Evolutionary conservation across 2,113 vertebrate genomes (phyloP), one percentile per base, ranked within the genome.

Genomic region (Hyperoodon ampullatus): DNA sequence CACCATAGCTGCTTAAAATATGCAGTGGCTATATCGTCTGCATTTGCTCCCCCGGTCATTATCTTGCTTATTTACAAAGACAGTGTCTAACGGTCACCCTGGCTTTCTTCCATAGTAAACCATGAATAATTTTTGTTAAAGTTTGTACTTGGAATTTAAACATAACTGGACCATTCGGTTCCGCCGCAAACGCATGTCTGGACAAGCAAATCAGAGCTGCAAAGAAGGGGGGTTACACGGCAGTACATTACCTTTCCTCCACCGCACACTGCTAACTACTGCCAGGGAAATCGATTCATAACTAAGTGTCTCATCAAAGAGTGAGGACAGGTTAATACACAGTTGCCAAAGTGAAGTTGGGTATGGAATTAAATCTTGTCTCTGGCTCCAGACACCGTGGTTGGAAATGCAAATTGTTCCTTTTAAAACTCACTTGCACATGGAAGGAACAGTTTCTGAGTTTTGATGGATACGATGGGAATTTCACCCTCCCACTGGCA

Each of bases 291-390:
- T 85, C 0, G 16, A 75, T 42, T 53, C 33, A 21, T 63, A 90
- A 85, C 18, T 26, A 71, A 95, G 88, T 35, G n/a, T 77, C 88
- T 95, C 7, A 8, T 82, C 15, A 19, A 60, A 83, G 47, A 66
- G 33, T 23, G 19, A 63, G 58, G 74, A 66, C 78, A 93, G 77
- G 85, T 68, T 93, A 87, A 97, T 83, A 89, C 3, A 55, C 24
- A 93, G 81, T 90, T 97, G 82, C 81, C 84, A 71, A 88, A 61
- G 21, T 95, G 88, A 92, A 61, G n/a, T 96, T 87, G 94, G 94
- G 68, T 75, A 30, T 61, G 55, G 24, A 85, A 63, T 96, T 92
- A 97, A 95, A 90, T 95, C 61, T 91, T 50, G 33, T 86, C 91
- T 84, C 6, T 23, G 55, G 88, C 58, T 95, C 1, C 13, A 83